Percentiles rank a stretch among this genome's conserved stretches.
Conservation (phyloP, 2,797 vertebrate genomes). For the Protonibea diacanthus region DNA sequence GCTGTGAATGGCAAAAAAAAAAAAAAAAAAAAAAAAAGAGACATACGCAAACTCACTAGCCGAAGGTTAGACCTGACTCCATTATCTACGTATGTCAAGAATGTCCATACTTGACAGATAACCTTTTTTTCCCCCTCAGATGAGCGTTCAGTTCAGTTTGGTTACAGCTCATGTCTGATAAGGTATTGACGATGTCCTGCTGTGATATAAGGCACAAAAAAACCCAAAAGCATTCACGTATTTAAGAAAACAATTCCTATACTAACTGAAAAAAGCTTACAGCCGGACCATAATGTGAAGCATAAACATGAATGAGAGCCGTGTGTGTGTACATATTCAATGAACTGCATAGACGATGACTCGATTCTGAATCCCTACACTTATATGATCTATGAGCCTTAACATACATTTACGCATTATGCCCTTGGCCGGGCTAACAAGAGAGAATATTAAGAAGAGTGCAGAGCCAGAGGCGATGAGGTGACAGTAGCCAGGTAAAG, state of each 20-base stretch:
- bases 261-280: not conserved
- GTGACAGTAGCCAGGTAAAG: conserved; percentile 78
- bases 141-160: conserved; percentile 28
- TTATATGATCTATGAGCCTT: conserved; percentile 45
- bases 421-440: conserved; percentile 55
- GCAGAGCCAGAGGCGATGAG: conserved; percentile 56
- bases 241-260: conserved; percentile 17
- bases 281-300: conserved; percentile 11
- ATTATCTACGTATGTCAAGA: conserved; percentile 51
- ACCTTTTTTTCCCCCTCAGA: conserved; percentile 38
- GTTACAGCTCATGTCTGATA: conserved; percentile 17
- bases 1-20: conserved; percentile 62
- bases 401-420: conserved; percentile 45
- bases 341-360: conserved; percentile 27
- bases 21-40: not conserved
- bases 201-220: conserved; percentile 13
- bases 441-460: conserved; percentile 54
- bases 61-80: conserved; percentile 34
- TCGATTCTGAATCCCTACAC: conserved; percentile 34
- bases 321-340: conserved; percentile 13
- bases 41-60: conserved; percentile 28
- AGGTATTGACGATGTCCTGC: not conserved
- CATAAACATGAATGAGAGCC: conserved; percentile 31
- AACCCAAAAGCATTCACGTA: not conserved
- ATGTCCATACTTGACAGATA: conserved; percentile 48